A percentile compares a stretch with the other conserved stretches of the same genome.
These are phyloP conservation scores for Mionectes olivaceus DNA, from an alignment of 2,797 vertebrate species.

Conservation along the genomic window DNA sequence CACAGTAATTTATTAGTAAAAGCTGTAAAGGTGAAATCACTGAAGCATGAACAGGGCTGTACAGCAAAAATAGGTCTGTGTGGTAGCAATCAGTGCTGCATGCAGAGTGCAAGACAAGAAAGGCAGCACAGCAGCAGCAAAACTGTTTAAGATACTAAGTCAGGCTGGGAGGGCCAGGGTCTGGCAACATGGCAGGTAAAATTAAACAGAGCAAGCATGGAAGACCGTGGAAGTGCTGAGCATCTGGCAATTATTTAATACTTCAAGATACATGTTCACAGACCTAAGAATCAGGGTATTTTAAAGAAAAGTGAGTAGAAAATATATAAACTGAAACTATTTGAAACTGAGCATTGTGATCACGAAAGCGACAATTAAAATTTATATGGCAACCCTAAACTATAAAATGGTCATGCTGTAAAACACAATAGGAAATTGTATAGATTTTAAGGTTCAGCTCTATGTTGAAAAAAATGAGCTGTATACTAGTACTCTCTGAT, in stretches of 20 bases:
- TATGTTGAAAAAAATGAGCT: background rate
- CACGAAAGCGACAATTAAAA: background rate
- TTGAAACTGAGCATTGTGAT: background rate
- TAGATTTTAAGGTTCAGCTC: background rate
- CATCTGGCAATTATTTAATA: background rate
- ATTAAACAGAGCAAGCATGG: background rate
- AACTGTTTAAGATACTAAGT: background rate
- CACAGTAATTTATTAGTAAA: slow-evolving; percentile 1
- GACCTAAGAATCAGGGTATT: background rate
- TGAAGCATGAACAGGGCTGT: background rate
- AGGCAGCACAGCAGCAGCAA: background rate
- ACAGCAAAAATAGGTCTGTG: background rate
- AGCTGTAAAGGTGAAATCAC: background rate
- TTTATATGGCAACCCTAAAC: background rate
- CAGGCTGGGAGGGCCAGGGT: background rate
- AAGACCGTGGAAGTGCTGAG: background rate
- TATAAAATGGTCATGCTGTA: background rate
- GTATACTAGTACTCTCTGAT: background rate
- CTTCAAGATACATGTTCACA: background rate
- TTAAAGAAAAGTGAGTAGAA: background rate
- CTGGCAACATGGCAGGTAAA: background rate
- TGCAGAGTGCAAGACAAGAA: background rate
- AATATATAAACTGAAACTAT: background rate
- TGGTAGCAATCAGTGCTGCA: background rate
- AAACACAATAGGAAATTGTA: background rate